Conservation (phyloP, 2,888 invertebrate genomes). For the Andrena hattorfiana region DNA sequence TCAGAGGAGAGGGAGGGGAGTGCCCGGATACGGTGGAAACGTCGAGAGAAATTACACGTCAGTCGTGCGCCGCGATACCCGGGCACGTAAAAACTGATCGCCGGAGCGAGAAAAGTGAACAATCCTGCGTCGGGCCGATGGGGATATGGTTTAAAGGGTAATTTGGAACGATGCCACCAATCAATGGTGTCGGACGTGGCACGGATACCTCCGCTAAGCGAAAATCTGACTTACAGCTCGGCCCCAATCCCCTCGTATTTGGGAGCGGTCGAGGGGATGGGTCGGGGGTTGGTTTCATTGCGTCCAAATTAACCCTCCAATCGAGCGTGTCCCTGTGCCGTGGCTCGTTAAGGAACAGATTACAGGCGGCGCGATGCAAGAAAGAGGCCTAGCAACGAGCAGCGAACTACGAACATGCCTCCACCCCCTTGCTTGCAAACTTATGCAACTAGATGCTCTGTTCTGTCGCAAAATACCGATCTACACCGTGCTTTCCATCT, state of each 20-base stretch:
- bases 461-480: not conserved
- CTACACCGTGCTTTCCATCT: not conserved
- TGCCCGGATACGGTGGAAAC: constrained; percentile 3
- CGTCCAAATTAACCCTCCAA: constrained; percentile 77
- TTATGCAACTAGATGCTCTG: not conserved
- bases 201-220: constrained; percentile 73
- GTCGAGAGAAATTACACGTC: constrained; percentile 54
- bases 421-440: not conserved
- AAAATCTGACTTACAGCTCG: constrained; percentile 76
- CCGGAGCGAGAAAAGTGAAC: constrained; percentile 40
- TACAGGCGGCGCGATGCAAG: constrained; percentile 48
- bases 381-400: constrained; percentile 40
- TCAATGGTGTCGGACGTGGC: constrained; percentile 76
- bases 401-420: constrained; percentile 14
- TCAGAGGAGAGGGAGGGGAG: not conserved
- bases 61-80: constrained; percentile 26
- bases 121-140: constrained; percentile 46
- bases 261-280: constrained; percentile 64
- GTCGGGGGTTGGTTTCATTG: constrained; percentile 69
- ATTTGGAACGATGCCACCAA: constrained; percentile 80
- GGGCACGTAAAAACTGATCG: constrained; percentile 44
- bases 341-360: constrained; percentile 73
- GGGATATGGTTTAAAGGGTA: constrained; percentile 73
- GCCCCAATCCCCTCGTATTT: constrained; percentile 67
- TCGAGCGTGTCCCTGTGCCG: constrained; percentile 71